Conservation (phyloP, 2,888 invertebrate genomes). For the Thereva unica region DNA sequence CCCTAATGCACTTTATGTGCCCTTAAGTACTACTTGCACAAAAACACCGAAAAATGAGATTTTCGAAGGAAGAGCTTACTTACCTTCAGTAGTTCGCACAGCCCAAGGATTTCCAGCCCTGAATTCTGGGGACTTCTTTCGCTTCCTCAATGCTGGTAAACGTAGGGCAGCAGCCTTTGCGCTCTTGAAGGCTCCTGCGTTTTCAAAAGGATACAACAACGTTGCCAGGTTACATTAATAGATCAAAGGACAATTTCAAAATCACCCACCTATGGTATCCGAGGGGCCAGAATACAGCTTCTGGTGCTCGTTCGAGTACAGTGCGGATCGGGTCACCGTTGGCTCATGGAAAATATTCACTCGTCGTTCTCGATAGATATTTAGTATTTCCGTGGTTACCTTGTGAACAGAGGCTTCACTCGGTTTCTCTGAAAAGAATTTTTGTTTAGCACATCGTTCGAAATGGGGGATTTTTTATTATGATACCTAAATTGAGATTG, state of each 20-base stretch:
- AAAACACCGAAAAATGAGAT: slow-evolving; percentile 6
- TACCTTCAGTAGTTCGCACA: slow-evolving; percentile 53
- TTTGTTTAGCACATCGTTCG: no score
- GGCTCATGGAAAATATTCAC: slow-evolving; percentile 52
- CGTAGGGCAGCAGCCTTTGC: slow-evolving; percentile 41
- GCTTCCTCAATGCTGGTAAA: slow-evolving; percentile 44
- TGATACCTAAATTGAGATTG: slow-evolving; percentile 23
- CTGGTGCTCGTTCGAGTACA: slow-evolving; percentile 51
- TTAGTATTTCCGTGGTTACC: slow-evolving; percentile 52
- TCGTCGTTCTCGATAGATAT: slow-evolving; percentile 51
- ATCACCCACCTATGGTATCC: slow-evolving; percentile 51
- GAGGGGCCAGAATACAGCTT: slow-evolving; percentile 50
- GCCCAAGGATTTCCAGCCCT: slow-evolving; percentile 53
- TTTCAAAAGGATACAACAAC: neutral
- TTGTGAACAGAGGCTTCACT: slow-evolving; percentile 52
- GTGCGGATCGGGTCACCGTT: slow-evolving; percentile 50
- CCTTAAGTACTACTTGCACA: no score
- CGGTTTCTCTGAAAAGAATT: slow-evolving; percentile 46
- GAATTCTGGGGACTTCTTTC: slow-evolving; percentile 46
- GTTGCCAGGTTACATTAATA: no score
- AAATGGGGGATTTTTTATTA: no score
- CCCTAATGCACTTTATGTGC: no score
- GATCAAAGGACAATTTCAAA: no score
- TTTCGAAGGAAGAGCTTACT: slow-evolving; percentile 10
- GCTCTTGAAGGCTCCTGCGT: neutral